A percentile compares a stretch with the other conserved stretches of the same genome.
Conservation (phyloP, 2,888 invertebrate genomes). For the Aphidoletes aphidimyza region DNA sequence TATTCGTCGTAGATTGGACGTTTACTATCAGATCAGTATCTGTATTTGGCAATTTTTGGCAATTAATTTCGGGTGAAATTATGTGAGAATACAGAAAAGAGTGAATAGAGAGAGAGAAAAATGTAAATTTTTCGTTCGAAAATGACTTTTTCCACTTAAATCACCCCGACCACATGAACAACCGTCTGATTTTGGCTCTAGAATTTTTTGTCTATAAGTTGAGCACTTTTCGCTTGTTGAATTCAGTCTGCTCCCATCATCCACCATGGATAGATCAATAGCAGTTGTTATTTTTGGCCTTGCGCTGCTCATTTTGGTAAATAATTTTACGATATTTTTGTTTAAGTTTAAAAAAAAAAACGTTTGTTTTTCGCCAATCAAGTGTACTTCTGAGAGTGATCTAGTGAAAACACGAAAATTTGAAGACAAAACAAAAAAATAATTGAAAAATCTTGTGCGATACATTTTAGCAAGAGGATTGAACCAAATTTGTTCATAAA, state of each 20-base stretch:
- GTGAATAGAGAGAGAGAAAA: neutral
- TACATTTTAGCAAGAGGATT: no score
- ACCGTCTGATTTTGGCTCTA: neutral
- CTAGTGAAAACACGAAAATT: no score
- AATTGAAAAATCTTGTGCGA: no score
- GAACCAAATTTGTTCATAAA: no score
- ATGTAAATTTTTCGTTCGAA: neutral
- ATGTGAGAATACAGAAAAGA: neutral
- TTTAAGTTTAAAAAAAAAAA: neutral
- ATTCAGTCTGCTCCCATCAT: slow-evolving; percentile 31
- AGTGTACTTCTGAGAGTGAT: no score
- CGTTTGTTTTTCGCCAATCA: no score
- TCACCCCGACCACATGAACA: neutral
- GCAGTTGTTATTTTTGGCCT: slow-evolving; percentile 1
- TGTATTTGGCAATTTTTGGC: slow-evolving; percentile 43
- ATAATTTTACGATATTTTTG: neutral
- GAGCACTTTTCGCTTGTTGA: neutral
- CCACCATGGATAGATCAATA: slow-evolving; percentile 50
- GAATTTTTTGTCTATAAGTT: slow-evolving; percentile 27
- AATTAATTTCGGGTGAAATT: slow-evolving; percentile 43
- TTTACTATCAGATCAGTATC: neutral
- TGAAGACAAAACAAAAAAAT: no score
- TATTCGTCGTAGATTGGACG: neutral
- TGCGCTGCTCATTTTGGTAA: slow-evolving; percentile 36
- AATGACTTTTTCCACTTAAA: neutral